Evolutionary conservation across 2,888 invertebrate species (phyloP), one percentile per base, ranked within the genome.

Genomic region (Sinhomidia bicolor): DNA sequence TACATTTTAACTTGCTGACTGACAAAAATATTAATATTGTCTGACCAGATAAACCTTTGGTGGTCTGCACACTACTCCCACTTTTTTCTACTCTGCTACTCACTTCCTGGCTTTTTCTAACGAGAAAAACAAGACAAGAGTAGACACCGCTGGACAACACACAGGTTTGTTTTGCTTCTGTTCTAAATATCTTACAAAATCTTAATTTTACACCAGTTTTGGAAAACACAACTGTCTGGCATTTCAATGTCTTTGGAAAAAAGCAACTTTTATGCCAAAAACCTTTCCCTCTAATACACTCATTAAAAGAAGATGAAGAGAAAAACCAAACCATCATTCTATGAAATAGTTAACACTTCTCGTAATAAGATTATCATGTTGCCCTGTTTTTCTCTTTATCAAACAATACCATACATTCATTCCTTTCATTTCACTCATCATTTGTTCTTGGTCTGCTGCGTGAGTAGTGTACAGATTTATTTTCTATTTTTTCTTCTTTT

Each of bases 11-110:
- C 36, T 7, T 10, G 23, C 60, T 76, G 44, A 76, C 60, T 74
- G 74, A 62, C 85, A 85, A 78, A 78, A 78, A 32, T 36, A 78
- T 54, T 85, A 79, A 23, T 78, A 20, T 76, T 26, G 5, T 17
- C 9, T 65, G 65, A 78, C 23, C 65, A 65, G 32, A 17, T 5
- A 54, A 71, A 17, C 5, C 60, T 51, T 32, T 84, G 82, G 80
- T 86, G 83, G 62, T 62, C 57, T 23, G 10, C 57, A 14, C 29
- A 26, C 26, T 23, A 23, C 57, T 29, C 29, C 62, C 26, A 26
- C 20, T 29, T 12, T 14, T 62, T 23, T 23, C 29, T n/a, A n/a
- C 62, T 57, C 9, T 6, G 5, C 17, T 17, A 17, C 17, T 3
- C 7, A 54, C 20, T 57, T 57, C 20, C 57, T 23, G 57, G 10